These are phyloP conservation scores for Catharus ustulatus DNA, from an alignment of 2,797 vertebrate species.

Conservation along the genomic window DNA sequence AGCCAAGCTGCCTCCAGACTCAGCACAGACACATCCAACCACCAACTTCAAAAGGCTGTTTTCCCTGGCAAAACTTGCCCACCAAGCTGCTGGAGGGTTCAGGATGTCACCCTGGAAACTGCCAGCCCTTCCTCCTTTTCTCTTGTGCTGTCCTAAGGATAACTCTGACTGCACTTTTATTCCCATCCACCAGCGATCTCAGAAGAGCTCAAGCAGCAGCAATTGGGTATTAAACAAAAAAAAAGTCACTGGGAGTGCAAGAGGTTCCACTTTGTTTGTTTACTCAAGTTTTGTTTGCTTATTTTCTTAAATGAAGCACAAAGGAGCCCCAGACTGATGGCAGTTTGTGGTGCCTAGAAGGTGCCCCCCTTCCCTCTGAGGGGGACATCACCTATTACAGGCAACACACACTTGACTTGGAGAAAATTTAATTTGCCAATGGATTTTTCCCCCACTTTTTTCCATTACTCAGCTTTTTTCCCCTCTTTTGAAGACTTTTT, in stretches of 20 bases:
- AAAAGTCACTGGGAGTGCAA: background rate
- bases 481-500: accelerated
- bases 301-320: background rate
- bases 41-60: background rate
- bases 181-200: background rate
- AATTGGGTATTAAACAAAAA: background rate
- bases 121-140: background rate
- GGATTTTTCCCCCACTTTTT: background rate
- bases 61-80: background rate
- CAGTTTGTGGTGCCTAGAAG: background rate
- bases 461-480: background rate
- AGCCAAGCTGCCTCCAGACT: background rate
- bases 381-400: background rate
- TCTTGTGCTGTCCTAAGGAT: background rate
- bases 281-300: conserved; percentile 36
- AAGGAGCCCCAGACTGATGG: background rate
- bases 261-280: background rate
- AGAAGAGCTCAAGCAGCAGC: background rate
- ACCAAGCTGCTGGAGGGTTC: background rate
- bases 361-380: background rate
- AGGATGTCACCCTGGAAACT: background rate
- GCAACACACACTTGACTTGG: background rate
- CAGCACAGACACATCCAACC: background rate
- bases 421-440: background rate
- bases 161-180: background rate